Percentiles rank a stretch among this genome's conserved stretches.
These are phyloP conservation scores for Bombus turneri DNA, from an alignment of 1,140 invertebrate species.

Conservation along the genomic window DNA sequence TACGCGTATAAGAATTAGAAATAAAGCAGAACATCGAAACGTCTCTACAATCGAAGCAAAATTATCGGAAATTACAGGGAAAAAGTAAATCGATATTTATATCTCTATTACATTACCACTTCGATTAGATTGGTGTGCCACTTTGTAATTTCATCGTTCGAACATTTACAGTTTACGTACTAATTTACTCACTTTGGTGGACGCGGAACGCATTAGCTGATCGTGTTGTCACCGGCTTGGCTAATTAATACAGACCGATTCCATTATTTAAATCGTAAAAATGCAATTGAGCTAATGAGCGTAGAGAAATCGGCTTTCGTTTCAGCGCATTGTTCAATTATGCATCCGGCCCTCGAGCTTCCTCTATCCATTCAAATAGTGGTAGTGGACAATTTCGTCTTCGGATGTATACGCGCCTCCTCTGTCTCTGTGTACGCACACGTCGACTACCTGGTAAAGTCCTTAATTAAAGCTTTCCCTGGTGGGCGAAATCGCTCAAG, in stretches of 20 bases:
- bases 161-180: not conserved
- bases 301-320: slow-evolving; percentile 15
- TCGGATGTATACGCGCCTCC: not conserved
- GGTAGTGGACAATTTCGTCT: slow-evolving; percentile 42
- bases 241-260: slow-evolving; percentile 28
- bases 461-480: slow-evolving; percentile 64
- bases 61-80: too few species aligned
- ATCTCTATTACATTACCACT: not conserved
- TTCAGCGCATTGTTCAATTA: slow-evolving; percentile 34
- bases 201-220: not conserved
- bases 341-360: slow-evolving; percentile 1
- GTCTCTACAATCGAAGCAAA: not conserved
- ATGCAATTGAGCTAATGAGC: slow-evolving; percentile 36
- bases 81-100: not conserved
- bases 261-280: slow-evolving; percentile 28
- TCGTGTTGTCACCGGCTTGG: not conserved
- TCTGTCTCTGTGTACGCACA: not conserved
- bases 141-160: not conserved
- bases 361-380: slow-evolving; percentile 21
- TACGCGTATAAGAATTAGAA: not conserved
- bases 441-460: slow-evolving; percentile 34
- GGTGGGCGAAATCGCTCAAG: slow-evolving; percentile 67
- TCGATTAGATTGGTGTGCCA: not conserved
- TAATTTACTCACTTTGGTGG: not conserved
- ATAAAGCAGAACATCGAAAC: not conserved